These are phyloP conservation scores for Drosophila nr. medialis DNA, from an alignment of 2,888 invertebrate species.

Conservation along the genomic window DNA sequence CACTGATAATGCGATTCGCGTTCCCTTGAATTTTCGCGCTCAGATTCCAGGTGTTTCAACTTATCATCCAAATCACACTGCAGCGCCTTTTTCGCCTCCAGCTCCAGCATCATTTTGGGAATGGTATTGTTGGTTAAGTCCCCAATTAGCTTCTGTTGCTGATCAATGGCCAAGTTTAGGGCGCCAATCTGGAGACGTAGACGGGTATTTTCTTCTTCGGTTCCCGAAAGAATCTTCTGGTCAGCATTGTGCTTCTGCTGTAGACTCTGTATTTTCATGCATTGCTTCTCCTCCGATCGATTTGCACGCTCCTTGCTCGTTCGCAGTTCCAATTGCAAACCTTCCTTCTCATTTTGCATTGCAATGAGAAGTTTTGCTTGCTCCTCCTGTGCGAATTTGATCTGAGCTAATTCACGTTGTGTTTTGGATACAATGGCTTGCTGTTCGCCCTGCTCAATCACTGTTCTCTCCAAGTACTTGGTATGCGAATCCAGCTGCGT, in stretches of 20 bases:
- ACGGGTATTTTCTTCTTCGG: constrained; percentile 65
- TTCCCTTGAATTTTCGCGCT: constrained; percentile 32
- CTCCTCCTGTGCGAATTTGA: constrained; percentile 5
- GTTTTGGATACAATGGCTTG: constrained; percentile 20
- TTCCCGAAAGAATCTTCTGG: not conserved
- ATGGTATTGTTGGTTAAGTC: not conserved
- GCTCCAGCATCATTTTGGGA: constrained; percentile 15
- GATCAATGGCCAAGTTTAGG: constrained; percentile 64
- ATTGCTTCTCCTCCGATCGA: constrained; percentile 21
- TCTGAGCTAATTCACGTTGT: constrained; percentile 30
- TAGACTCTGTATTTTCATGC: constrained; percentile 3
- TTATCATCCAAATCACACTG: constrained; percentile 33
- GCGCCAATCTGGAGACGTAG: constrained; percentile 74
- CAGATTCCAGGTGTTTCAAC: not conserved
- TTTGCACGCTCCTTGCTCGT: constrained; percentile 16
- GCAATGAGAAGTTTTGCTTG: constrained; percentile 14
- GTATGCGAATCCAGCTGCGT: constrained; percentile 15
- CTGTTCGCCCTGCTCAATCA: constrained; percentile 31
- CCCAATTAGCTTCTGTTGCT: constrained; percentile 3
- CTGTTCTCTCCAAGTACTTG: constrained; percentile 34
- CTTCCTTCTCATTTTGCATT: constrained; percentile 26
- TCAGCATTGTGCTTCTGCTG: constrained; percentile 24
- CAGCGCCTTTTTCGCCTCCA: constrained; percentile 13
- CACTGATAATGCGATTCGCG: constrained; percentile 44
- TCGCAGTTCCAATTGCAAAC: constrained; percentile 14